Evolutionary conservation across 1,140 invertebrate species (phyloP).

Genomic region (Leptinotarsa lineolata): DNA sequence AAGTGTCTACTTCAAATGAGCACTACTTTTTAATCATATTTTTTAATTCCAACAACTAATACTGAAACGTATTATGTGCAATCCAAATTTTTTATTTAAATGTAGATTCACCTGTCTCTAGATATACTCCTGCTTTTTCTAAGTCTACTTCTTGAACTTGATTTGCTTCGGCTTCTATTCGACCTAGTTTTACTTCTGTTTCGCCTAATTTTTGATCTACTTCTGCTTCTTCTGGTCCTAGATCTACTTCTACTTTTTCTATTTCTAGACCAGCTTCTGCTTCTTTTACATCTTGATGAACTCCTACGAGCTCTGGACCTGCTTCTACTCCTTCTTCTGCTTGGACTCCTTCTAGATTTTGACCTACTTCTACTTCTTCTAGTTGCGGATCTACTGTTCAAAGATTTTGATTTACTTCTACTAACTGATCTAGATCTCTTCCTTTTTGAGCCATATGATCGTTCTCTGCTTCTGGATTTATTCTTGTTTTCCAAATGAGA

Average conservation of each 20-base stretch:
- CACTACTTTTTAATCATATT: no score
- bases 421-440: conserved; percentile 55
- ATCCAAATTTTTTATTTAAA: no score
- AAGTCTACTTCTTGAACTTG: conserved; percentile 22
- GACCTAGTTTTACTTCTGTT: conserved; percentile 46
- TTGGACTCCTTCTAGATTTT: conserved; percentile 21
- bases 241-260: conserved; percentile 50
- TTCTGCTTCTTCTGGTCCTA: conserved; percentile 55
- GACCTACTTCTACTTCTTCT: conserved; percentile 23
- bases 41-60: no score
- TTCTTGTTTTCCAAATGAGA: conserved; percentile 29
- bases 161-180: conserved; percentile 37
- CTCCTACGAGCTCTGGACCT: conserved; percentile 23
- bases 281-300: conserved; percentile 40
- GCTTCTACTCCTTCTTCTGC: conserved; percentile 15
- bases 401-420: conserved; percentile 47
- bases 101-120: conserved; percentile 16
- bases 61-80: no score
- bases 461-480: conserved; percentile 22
- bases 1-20: no score
- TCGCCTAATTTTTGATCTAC: conserved; percentile 44
- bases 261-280: conserved; percentile 55
- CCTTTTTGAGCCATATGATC: conserved; percentile 43
- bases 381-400: conserved; percentile 30
- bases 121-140: conserved; percentile 45